Evolutionary conservation across 1,140 invertebrate genomes (phyloP).

Genomic region (roundworm (Caenorhabditis elegans)): WBcel235 BX284602.5:4908001-4908500

Average conservation of each 20-base stretch:
- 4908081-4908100: too few species aligned
- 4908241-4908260: constrained; percentile 17
- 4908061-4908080: neutral
- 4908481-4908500: neutral
- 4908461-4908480: neutral
- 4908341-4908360: neutral
- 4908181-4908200: neutral
- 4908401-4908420: neutral
- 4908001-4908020: neutral
- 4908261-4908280: constrained; percentile 29
- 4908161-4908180: neutral
- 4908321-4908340: neutral
- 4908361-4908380: constrained; percentile 21
- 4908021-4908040: neutral
- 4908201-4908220: neutral
- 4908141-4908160: too few species aligned
- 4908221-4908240: neutral
- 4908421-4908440: neutral
- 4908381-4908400: constrained; percentile 2
- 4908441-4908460: constrained; percentile 25
- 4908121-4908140: too few species aligned
- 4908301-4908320: constrained; percentile 24
- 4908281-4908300: neutral
- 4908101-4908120: too few species aligned
- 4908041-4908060: neutral